Evolutionary conservation across 2,888 invertebrate genomes (phyloP).

Genomic region (Amorpha juglandis): DNA sequence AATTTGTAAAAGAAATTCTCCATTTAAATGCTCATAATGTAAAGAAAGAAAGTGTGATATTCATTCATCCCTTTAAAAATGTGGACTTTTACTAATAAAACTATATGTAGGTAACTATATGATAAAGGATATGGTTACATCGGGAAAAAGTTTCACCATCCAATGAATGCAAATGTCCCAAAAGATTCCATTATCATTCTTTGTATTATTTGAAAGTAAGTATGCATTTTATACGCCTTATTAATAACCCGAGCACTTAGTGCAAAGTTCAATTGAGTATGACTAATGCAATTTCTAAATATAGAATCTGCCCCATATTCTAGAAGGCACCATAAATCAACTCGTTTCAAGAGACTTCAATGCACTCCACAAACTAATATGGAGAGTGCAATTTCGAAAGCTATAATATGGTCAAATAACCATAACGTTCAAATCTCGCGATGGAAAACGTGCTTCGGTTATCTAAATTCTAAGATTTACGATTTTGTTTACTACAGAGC

Average conservation of each 20-base stretch:
- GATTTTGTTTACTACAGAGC: conserved; percentile 41
- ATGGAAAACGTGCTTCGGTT: conserved; percentile 28
- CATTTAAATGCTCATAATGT: too few relatives aligned
- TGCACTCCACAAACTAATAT: not conserved
- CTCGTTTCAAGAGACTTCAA: not conserved
- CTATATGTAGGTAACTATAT: too few relatives aligned
- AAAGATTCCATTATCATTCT: not conserved
- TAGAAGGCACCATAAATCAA: not conserved
- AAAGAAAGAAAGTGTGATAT: too few relatives aligned
- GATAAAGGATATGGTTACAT: too few relatives aligned
- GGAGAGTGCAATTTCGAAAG: not conserved
- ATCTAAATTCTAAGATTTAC: conserved; percentile 37
- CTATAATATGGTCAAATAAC: not conserved
- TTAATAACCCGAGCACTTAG: conserved; percentile 1
- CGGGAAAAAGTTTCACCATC: too few relatives aligned
- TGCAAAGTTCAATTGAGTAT: conserved; percentile 1
- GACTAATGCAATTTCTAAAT: conserved; percentile 7
- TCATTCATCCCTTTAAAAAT: too few relatives aligned
- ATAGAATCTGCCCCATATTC: not conserved
- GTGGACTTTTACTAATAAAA: too few relatives aligned
- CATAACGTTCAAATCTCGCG: conserved; percentile 7
- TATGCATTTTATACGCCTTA: not conserved
- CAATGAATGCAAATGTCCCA: too few relatives aligned
- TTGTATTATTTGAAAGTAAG: not conserved
- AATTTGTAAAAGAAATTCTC: too few relatives aligned